Base-by-base conservation (phyloP, 2,888 invertebrate genomes). In the Tigriopus californicus region DNA sequence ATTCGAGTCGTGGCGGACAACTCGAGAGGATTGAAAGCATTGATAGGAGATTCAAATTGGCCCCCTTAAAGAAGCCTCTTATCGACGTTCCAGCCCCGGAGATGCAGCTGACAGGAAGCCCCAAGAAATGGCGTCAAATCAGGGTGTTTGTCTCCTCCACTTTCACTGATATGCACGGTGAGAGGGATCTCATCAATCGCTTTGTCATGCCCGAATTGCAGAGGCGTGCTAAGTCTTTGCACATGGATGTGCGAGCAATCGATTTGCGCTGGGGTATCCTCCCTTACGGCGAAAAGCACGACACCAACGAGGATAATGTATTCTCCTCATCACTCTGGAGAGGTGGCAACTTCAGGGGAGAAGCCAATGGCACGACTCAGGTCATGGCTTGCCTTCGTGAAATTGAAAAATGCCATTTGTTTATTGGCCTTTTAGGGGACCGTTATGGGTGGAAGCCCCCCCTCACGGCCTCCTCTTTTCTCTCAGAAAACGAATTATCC, bases 141-240 rank as follows among this genome's bases (percentile, higher is more conserved):
- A 66, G 70, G 33, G 70, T 75, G 6, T 74, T 75, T 64, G 71
- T 74, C 47, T 74, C 74, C 0, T 74, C 74, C 1, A 74, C 74
- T 2, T 74, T 74, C 65, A 66, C 67, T 8, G 74, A 75, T 66
- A 73, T 75, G 73, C 72, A 74, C 62, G 71, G 71, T 5, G 74
- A 74, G 64, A 66, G 74, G 56, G 72, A 74, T 63, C 63, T 74
- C 18, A 65, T 74, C 54, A 69, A 70, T 12, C 65, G 71, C 4
- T 71, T 68, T 65, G 69, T 75, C 41, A 71, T 74, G 64, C 74
- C 74, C 6, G 71, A 72, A 64, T 65, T 74, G 61, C 67, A 70
- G 52, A 67, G 67, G 33, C 65, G 70, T 56, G 70, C 70, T 5
- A 63, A 65, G 61, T 67, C 67, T 53, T 67, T 69, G 52, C 69